Conservation (phyloP, 1,140 invertebrate species). For the Caenorhabditis brenneri region DNA sequence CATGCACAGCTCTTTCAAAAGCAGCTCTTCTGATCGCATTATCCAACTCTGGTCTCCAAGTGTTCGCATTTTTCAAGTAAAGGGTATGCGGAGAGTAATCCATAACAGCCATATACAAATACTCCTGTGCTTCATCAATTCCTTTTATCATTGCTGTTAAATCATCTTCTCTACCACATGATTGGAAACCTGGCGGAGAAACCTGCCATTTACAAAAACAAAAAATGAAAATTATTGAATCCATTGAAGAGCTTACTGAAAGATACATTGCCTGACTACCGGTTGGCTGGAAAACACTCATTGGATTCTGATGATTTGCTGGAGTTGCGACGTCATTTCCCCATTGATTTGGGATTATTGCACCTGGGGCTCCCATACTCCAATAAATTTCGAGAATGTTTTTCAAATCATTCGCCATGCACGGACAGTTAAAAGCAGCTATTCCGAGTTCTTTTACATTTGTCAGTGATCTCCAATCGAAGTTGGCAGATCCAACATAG, state of each 20-base stretch:
- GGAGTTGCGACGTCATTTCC: conserved; percentile 78
- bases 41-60: conserved; percentile 44
- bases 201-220: conserved; percentile 76
- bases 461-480: conserved; percentile 89
- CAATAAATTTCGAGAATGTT: conserved; percentile 94
- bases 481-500: conserved; percentile 76
- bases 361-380: conserved; percentile 77
- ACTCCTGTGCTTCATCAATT: conserved; percentile 79
- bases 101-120: conserved; percentile 45
- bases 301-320: conserved; percentile 79
- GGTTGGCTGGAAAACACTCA: conserved; percentile 75
- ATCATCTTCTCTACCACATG: conserved; percentile 82
- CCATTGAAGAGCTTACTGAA: background rate
- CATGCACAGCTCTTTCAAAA: conserved; percentile 63
- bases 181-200: conserved; percentile 84
- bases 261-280: conserved; percentile 45
- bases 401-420: conserved; percentile 81
- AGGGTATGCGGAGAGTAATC: conserved; percentile 39
- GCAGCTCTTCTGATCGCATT: conserved; percentile 50
- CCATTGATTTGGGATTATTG: conserved; percentile 77
- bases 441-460: conserved; percentile 95
- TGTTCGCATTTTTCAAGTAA: conserved; percentile 34
- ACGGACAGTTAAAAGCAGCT: conserved; percentile 82
- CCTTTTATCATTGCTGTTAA: conserved; percentile 83
- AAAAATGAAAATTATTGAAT: background rate